Base-by-base conservation (phyloP, 2,888 invertebrate species). In the Macaria liturata region DNA sequence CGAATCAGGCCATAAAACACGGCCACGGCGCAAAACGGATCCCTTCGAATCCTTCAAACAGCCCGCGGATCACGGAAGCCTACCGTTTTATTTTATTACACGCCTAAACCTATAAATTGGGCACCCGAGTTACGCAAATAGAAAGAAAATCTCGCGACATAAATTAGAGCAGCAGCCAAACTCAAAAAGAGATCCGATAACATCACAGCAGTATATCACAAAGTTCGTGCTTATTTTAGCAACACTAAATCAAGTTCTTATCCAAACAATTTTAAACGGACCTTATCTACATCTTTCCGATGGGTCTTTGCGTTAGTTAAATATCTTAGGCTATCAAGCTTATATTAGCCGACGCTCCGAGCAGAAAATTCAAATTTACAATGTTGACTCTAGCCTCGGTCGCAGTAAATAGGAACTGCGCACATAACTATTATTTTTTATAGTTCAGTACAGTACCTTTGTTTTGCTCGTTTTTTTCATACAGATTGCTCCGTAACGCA, bases 1-100 rank as follows among this genome's bases (percentile, higher is more conserved):
- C 75, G 78, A 84, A 82, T 81, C 80, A 78, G 81, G 71, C 75
- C 72, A 78, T 83, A 80, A 84, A 84, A 76, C 71, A 78, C 64
- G 57, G 9, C 32, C 44, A 52, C 50, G 47, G 69, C 63, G 64
- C 63, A 66, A 52, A 42, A 64, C 65, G 66, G 73, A 80, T 74
- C 77, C 73, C 54, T 53, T 45, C 60, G 60, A 74, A 80, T 78
- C 78, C 76, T 75, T 80, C 72, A 74, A 73, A 74, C 70, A 69
- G 68, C 65, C 57, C 49, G 46, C 65, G 59, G 59, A 55, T 60
- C 59, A 51, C 48, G 60, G 59, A 52, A 48, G 57, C 62, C 58
- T 59, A 64, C 61, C 64, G 56, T 69, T 71, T 71, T 69, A 74
- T 76, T 77, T 72, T 73, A 77, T 75, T 70, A 69, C 65, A 54